Evolutionary conservation across 1,140 invertebrate species (phyloP).

Genomic region (Nephila pilipes): DNA sequence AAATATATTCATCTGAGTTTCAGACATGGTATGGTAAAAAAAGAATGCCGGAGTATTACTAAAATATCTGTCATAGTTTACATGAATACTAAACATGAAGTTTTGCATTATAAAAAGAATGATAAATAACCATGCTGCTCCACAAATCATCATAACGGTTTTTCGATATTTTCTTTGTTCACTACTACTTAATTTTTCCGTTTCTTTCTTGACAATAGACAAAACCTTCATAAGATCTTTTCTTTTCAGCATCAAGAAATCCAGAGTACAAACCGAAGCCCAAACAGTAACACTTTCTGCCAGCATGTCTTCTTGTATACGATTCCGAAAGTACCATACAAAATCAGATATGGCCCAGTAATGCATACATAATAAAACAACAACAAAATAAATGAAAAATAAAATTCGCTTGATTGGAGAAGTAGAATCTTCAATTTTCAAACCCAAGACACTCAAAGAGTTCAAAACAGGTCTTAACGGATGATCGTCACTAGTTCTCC

Average conservation of each 20-base stretch:
- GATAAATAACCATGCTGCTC: neutral
- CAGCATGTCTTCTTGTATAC: neutral
- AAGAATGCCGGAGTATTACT: conserved; percentile 29
- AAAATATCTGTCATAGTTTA: conserved; percentile 46
- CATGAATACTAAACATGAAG: neutral
- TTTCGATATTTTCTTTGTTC: neutral
- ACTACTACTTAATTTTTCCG: neutral
- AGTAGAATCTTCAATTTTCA: neutral
- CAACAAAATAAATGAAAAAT: neutral
- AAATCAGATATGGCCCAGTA: conserved; percentile 55
- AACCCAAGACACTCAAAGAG: neutral
- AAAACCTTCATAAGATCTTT: conserved; percentile 24
- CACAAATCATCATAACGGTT: neutral
- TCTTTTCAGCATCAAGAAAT: conserved; percentile 35
- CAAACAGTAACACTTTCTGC: conserved; percentile 63
- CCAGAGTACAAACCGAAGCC: conserved; percentile 51
- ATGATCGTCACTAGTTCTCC: neutral
- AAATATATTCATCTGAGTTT: neutral
- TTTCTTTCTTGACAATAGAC: neutral
- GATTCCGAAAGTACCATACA: conserved; percentile 40
- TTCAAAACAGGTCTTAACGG: conserved; percentile 17
- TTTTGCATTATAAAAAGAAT: conserved; percentile 14
- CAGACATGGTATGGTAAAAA: neutral
- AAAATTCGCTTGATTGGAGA: neutral
- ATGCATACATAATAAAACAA: neutral